Evolutionary conservation across 1,140 invertebrate genomes (phyloP), one percentile per base, ranked within the genome.

Genomic region (Ceratosolen solmsi): DNA sequence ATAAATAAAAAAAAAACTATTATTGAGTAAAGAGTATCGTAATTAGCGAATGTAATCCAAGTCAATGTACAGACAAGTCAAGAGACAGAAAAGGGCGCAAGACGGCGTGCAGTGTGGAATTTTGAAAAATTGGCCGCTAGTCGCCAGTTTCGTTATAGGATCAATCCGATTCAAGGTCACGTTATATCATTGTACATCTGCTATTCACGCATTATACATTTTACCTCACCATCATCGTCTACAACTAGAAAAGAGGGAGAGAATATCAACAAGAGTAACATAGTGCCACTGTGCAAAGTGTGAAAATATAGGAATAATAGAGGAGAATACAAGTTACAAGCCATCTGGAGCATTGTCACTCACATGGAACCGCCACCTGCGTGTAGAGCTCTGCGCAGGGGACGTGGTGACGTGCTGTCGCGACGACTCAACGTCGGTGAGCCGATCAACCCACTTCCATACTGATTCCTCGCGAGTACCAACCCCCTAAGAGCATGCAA

Each of bases 301-400:
- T 88, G 85, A 84, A 89, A 80, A 86, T 84, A 89, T 79, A 89
- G 82, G 84, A 88, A 90, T 85, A 87, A 80, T 83, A 89, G 85
- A n/a, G n/a, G n/a, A n/a, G n/a, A 15, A 87, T 82, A 83, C 89
- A 87, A 85, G 86, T 74, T 89, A n/a, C n/a, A 86, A 80, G 89
- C 86, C 86, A 85, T 87, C 86, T 88, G 87, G 85, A 88, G 86
- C 49, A 88, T 89, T 90, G 83, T 86, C 86, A 92, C 91, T 92
- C 90, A 92, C 91, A 92, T 92, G 80, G 91, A 92, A 87, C 91
- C 91, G 85, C 91, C 91, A 82, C 89, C 89, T 38, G 90, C 90
- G 84, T 91, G 89, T 65, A 91, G 83, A 22, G 89, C 89, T 70
- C 90, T 86, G 77, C 91, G 89, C 65, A 91, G 73, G 15, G 89